Evolutionary conservation across 2,797 vertebrate genomes (phyloP), one percentile per base, ranked within the genome.

Genomic region (Silurus aristotelis): DNA sequence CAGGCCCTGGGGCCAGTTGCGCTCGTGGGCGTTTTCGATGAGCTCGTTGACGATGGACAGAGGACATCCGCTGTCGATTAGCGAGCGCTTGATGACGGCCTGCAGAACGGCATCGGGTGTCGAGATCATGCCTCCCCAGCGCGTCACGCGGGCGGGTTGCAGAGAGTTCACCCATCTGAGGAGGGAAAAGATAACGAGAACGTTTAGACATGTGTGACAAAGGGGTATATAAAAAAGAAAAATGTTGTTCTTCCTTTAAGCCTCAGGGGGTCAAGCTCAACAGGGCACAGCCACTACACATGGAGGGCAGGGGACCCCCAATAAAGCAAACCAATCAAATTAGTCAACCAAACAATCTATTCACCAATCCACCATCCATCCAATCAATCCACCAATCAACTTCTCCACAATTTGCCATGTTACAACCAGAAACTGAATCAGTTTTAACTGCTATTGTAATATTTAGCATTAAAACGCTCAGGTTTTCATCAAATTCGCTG

Each of bases 41-140:
- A 99, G 94, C 95, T 99, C 97, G 75, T 97, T 98, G 86, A 98
- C 96, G 66, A 99, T 98, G n/a, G 97, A 98, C 0, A 97, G 95
- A 1, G 98, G 98, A 83, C 98, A 99, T 88, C 98, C 98, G 83
- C 98, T 99, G 93, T 99, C 98, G 87, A 99, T 97, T 87, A 99
- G 94, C 0, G 98, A 99, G 88, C 98, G 97, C 38, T 98, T 99
- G 94, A 99, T 99, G 55, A 99, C 98, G 0, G 98, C 97, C 93
- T 99, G 98, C 1, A 99, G 96, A 68, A 99, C 98, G 0, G 98
- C 98, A 0, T 99, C 98, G 0, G 98, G 98, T 0, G 98, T 99
- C 27, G 97, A 99, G 95, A 99, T 99, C 98, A 99, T 99, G 1
- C 98, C 98, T 0, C 98, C 98, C 98, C 98, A 99, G 84, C 98